phyloP scores from a whole-genome alignment of 2,797 vertebrate species.

The Gallinago nigripennis region DNA sequence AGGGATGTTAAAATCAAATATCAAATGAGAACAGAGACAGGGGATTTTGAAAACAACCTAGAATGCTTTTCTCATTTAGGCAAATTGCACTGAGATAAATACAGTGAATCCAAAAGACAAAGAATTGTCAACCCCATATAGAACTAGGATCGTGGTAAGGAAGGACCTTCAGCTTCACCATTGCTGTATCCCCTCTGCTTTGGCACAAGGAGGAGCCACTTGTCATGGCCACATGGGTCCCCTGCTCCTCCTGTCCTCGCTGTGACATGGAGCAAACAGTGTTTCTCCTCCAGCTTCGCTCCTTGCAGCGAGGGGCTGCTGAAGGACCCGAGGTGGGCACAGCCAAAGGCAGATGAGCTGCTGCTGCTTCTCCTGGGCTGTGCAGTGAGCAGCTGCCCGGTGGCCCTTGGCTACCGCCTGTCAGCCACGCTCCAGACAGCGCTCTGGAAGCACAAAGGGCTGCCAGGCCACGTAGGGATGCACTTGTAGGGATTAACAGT shows the following conservation, averaged over 20 bases:
- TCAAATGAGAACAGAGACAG: neutral
- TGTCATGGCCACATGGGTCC: accelerated
- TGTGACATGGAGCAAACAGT: accelerated
- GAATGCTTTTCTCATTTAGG: neutral
- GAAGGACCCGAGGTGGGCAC: too few species aligned
- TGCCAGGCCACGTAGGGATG: accelerated
- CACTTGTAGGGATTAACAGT: neutral
- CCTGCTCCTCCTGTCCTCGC: neutral
- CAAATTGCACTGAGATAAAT: neutral
- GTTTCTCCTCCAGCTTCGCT: neutral
- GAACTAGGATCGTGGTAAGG: neutral
- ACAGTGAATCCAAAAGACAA: neutral
- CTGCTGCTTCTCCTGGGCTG: neutral
- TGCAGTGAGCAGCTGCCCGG: accelerated
- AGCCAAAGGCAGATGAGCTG: neutral
- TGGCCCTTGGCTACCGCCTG: accelerated
- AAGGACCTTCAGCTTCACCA: neutral
- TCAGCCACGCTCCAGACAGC: neutral
- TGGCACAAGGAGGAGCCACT: accelerated
- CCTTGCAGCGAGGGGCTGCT: neutral
- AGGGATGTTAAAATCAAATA: neutral
- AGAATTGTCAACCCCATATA: neutral
- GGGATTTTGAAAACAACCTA: neutral
- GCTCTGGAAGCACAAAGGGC: neutral
- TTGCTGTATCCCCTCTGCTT: neutral